Evolutionary conservation across 64 coral and sea anemone genomes (phyloP).

Genomic region (Dendronephthya gigantea): DNA sequence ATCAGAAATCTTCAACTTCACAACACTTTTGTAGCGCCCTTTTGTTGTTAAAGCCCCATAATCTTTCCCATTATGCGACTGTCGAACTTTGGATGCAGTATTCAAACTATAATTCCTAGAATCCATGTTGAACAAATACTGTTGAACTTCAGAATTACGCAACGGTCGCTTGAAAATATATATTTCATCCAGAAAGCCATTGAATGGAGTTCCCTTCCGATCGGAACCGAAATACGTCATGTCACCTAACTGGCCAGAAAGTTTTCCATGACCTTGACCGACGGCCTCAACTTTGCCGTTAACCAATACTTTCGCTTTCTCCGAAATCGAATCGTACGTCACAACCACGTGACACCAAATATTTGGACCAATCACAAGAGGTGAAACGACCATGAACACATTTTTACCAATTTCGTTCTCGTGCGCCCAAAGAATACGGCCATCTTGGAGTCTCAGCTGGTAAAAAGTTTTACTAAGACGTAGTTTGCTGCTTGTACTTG

Average conservation of each 20-base stretch:
- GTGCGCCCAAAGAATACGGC: constrained; percentile 68
- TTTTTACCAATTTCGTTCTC: constrained; percentile 37
- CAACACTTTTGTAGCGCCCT: not conserved
- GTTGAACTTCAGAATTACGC: constrained; percentile 42
- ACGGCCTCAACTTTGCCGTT: constrained; percentile 56
- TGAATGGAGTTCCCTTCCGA: constrained; percentile 34
- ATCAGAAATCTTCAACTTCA: not conserved
- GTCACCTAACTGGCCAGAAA: constrained; percentile 62
- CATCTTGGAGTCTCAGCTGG: constrained; percentile 51
- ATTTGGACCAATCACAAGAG: constrained; percentile 41
- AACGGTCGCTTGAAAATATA: constrained; percentile 76
- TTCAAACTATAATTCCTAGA: not conserved
- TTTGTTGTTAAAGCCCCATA: not conserved
- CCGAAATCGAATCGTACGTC: constrained; percentile 63
- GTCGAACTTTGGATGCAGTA: not conserved
- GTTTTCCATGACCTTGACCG: constrained; percentile 47
- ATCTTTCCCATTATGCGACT: not conserved
- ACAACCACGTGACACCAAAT: constrained; percentile 80
- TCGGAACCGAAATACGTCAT: constrained; percentile 64
- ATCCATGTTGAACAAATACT: constrained; percentile 45
- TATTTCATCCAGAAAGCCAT: constrained; percentile 73
- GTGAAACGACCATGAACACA: constrained; percentile 52
- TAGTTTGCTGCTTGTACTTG: constrained; percentile 19
- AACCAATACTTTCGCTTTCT: constrained; percentile 51
- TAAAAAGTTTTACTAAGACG: constrained; percentile 27